These are phyloP conservation scores for Carduelis carduelis DNA, from an alignment of 2,797 vertebrate species.

Conservation along the genomic window DNA sequence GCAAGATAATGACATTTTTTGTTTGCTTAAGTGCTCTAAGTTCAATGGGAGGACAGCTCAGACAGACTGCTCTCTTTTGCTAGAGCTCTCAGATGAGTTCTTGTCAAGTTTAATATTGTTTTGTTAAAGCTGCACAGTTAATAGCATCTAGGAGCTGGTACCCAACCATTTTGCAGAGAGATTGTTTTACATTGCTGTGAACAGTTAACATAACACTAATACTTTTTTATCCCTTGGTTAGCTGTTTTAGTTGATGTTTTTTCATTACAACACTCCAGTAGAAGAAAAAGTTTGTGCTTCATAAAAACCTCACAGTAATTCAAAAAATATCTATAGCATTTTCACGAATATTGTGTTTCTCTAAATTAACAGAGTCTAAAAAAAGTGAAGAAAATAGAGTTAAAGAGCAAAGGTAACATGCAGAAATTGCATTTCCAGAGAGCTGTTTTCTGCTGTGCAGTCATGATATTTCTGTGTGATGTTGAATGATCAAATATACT, in stretches of 20 bases:
- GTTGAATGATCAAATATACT: neutral
- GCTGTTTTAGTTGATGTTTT: neutral
- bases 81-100: neutral
- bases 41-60: neutral
- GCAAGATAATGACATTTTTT: conserved; percentile 7
- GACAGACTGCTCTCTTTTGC: neutral
- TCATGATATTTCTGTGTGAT: neutral
- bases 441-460: neutral
- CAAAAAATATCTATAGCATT: neutral
- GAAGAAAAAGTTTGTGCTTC: neutral
- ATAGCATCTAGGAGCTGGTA: neutral
- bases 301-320: neutral
- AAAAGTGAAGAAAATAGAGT: neutral
- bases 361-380: neutral
- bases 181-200: neutral
- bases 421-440: neutral
- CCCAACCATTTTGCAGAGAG: neutral
- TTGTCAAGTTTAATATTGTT: conserved; percentile 39
- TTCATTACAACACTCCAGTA: neutral
- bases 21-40: neutral
- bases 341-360: neutral
- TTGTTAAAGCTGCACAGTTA: neutral
- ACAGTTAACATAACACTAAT: neutral
- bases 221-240: neutral
- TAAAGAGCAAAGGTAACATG: neutral